These are phyloP conservation scores for Mesocricetus auratus DNA, from an alignment of 2,113 vertebrate species.

Conservation along the genomic window DNA sequence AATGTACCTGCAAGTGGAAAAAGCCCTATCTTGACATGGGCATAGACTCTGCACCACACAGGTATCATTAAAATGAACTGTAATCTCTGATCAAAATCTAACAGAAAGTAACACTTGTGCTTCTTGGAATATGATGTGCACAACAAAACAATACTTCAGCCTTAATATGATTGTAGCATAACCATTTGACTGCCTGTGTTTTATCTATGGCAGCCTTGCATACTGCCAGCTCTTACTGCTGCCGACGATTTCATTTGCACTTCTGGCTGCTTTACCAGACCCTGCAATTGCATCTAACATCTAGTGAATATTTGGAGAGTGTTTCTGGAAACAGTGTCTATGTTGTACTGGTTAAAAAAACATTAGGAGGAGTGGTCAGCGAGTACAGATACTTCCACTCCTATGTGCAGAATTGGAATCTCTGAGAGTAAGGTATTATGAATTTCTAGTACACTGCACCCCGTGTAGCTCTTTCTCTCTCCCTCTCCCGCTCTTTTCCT, in stretches of 20 bases:
- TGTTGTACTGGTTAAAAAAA: background rate
- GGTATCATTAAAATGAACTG: background rate
- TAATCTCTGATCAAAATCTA: background rate
- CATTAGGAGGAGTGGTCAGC: background rate
- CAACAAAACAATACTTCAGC: conserved; percentile 34
- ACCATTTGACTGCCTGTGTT: background rate
- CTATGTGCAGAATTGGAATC: background rate
- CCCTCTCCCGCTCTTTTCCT: background rate
- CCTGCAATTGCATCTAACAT: background rate
- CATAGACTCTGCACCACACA: background rate
- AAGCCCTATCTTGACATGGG: background rate
- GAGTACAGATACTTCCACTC: background rate
- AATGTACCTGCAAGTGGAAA: background rate
- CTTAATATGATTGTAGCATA: background rate
- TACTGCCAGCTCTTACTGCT: background rate
- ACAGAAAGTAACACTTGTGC: background rate
- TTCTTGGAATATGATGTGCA: background rate
- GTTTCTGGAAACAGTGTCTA: background rate
- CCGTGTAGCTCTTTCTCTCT: too few species aligned
- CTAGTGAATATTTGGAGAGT: background rate
- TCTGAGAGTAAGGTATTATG: background rate
- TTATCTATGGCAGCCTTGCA: conserved; percentile 34
- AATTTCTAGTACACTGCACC: background rate
- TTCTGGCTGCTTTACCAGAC: background rate
- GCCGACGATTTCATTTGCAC: background rate